Base-by-base conservation (phyloP, 1,140 invertebrate genomes). In the Leptoteleia sp. region DNA sequence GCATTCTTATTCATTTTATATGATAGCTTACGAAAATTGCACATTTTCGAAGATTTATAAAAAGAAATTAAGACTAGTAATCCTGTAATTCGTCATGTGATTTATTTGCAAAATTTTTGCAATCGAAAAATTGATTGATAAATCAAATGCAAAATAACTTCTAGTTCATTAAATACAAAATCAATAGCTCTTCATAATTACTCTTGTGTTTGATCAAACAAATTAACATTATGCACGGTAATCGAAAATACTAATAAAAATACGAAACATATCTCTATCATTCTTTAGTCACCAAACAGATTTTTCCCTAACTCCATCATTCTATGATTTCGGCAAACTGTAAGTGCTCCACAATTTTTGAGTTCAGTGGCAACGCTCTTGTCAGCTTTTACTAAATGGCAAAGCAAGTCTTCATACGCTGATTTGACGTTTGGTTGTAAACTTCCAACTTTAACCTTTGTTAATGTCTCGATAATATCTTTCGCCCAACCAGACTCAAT, bases 401-500 rank as follows among this genome's bases (percentile, higher is more conserved):
- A 95, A 8, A 97, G 89, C 83, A 97, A 94, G 88, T 97, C 95
- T 89, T 97, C 96, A 89, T 95, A 97, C 11, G 96, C 96, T 25
- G 94, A 95, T 82, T 96, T 96, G 0, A 96, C 93, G 84, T 95
- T 96, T 0, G 94, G 91, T 9, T 94, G 94, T 16, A 97, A 88
- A 9, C 93, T 93, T 37, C 95, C 95, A 76, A 94, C 91, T 86
- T 94, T 95, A 0, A 96, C 95, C 89, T 95, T 94, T 43, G 92
- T 92, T 31, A 97, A 89, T 48, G 93, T 94, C 73, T 94, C 93
- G 17, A 96, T 91, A 62, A 97, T 96, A 8, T 95, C 95, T 84
- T 96, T 93, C 0, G 94, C 93, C 95, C 96, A 98, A n/a, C 96
- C 96, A 83, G 95, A 96, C 80, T 97, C 96, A 62, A 97, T 93